Base-by-base conservation (phyloP, 2,113 vertebrate genomes). In the Bothrops jararaca region DNA sequence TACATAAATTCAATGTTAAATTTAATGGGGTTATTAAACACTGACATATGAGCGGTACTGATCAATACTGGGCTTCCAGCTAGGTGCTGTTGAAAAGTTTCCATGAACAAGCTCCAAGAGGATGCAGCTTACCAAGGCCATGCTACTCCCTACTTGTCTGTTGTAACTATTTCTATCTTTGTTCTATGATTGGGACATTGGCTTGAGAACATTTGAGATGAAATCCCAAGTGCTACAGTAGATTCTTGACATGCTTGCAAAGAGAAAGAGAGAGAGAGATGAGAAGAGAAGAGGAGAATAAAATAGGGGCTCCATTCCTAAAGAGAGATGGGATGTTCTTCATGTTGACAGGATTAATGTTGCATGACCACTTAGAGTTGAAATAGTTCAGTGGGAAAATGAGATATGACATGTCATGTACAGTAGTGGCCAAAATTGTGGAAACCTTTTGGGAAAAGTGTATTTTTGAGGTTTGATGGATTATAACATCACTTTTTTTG, bases 11-110 rank as follows among this genome's bases (percentile, higher is more conserved):
- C 80, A 29, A 93, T 92, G 94, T 93, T 92, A 85, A 94, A 90
- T 95, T 92, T 94, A 95, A 92, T 64, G 87, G 54, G 54, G 34
- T 95, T 95, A 94, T 94, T 95, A 96, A 93, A 53, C 22, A 90
- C 74, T 90, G 92, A 86, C 69, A 93, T 91, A 80, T 52, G 90
- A 95, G 91, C 56, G 91, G 64, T 87, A 7, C 9, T 0, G 86
- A 95, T 94, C 88, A 95, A 90, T 96, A 94, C 12, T 93, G 48
- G 4, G 88, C 90, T 95, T 95, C 85, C 89, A 94, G 92, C 91
- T 94, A 29, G 56, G 57, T 56, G 48, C 89, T 52, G 80, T 91
- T 86, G 93, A 86, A 80, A 94, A 0, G 12, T 0, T 2, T 1
- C 2, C 0, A 2, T 54, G 48, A 93, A 57, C 69, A 26, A 90